These are phyloP conservation scores for Paralinhomoeus sp. DNA, from an alignment of 2,888 invertebrate genomes.

Conservation along the genomic window DNA sequence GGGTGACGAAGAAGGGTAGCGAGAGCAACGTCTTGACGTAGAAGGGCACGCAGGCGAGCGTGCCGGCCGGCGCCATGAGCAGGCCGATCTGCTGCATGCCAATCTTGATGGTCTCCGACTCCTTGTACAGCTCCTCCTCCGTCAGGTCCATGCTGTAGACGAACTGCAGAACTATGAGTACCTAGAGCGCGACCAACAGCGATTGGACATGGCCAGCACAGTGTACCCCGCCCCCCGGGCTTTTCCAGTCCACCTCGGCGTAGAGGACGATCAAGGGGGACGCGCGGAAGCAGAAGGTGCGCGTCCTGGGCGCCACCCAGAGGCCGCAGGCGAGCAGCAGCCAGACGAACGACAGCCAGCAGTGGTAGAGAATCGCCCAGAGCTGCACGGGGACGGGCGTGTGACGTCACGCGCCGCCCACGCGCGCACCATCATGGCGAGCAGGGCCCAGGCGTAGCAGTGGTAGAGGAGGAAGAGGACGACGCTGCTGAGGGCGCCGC, in stretches of 20 bases:
- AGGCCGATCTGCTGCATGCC: slow-evolving; percentile 60
- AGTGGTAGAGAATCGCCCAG: slow-evolving; percentile 95
- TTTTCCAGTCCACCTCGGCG: slow-evolving; percentile 51
- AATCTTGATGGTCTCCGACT: slow-evolving; percentile 27
- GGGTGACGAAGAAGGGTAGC: slow-evolving; percentile 22
- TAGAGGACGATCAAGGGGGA: slow-evolving; percentile 75
- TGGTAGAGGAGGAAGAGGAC: slow-evolving; percentile 44
- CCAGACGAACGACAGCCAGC: slow-evolving; percentile 84
- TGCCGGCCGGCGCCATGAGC: slow-evolving; percentile 12
- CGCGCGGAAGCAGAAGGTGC: slow-evolving; percentile 65
- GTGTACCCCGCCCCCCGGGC: no score
- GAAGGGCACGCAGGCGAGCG: not conserved
- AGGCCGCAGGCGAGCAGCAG: slow-evolving; percentile 77
- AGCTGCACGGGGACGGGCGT: slow-evolving; percentile 46
- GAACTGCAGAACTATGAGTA: slow-evolving; percentile 56
- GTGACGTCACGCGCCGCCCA: not conserved
- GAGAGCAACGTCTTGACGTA: slow-evolving; percentile 10
- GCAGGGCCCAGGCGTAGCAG: slow-evolving; percentile 60
- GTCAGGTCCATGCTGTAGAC: slow-evolving; percentile 63
- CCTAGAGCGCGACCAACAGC: slow-evolving; percentile 12
- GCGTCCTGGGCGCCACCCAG: slow-evolving; percentile 85
- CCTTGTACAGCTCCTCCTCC: slow-evolving; percentile 42
- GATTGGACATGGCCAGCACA: slow-evolving; percentile 21
- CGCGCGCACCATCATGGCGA: slow-evolving; percentile 64
- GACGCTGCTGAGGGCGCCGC: slow-evolving; percentile 10